Base-by-base conservation (phyloP, 1,140 invertebrate genomes). In the Drosophila erecta region DNA sequence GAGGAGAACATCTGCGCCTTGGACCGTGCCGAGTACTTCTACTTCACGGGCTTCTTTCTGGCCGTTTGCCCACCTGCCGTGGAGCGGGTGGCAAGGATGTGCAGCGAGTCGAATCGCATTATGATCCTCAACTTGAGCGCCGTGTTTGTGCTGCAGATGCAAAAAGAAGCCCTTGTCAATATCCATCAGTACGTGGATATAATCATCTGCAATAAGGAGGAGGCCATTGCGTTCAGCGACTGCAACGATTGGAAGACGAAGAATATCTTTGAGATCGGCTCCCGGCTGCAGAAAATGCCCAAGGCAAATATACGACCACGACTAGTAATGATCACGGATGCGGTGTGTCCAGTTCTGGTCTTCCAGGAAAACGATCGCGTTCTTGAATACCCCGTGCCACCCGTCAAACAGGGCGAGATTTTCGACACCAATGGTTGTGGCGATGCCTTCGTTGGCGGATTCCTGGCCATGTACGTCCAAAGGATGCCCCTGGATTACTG, bases 401-500 rank as follows among this genome's bases (percentile, higher is more conserved):
- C 92, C 46, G 76, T 99, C 3, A 92, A 94, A 1, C 83, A 94
- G 50, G 95, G 96, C 15, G 93, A 97, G 81, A 95, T 99, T 30
- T 95, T 99, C 0, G 99, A 99, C 90, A 99, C 98, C 0, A 99
- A 99, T 93, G 98, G 98, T 20, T 98, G 99, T 72, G 98, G 98
- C 11, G 99, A 99, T 94, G 98, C 98, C 2, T 99, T 99, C 93
- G 96, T 97, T 60, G 99, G 99, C 81, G 98, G 97, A 8, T 99
- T 99, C 91, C 92, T 99, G 8, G 95, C 98, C 2, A 97, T 98
- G 93, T 95, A 96, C 73, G 95, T 99, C 3, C 95, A 96, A 83
- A 95, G 94, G 0, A 95, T 96, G 89, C 92, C 94, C 0, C 20
- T 89, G 1, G 85, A 89, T 27, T 90, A 90, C 37, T 89, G 85